Evolutionary conservation across 1,140 invertebrate genomes (phyloP), one percentile per base, ranked within the genome.

Genomic region (Holotrichia oblita): DNA sequence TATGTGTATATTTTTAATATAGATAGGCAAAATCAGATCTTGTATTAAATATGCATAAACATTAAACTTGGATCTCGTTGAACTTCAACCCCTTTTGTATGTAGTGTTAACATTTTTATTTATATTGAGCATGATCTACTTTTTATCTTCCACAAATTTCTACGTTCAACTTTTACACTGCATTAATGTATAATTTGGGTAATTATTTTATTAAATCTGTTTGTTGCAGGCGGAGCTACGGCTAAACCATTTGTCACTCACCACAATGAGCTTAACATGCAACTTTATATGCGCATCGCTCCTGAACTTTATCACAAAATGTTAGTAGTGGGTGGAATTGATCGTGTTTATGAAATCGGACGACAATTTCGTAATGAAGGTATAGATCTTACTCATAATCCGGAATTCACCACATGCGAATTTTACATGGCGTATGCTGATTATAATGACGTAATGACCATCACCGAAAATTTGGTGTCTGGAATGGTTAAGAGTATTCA

Each of bases 381-480:
- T 76, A 99, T 99, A 83, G 98, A 99, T 88, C 86, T 99, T 81
- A 99, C 98, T 0, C 98, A 99, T 85, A 99, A 99, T 88, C 98
- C 98, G 0, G 98, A 99, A 88, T 99, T 99, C 85, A 99, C 98
- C 3, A 98, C 97, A 12, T 99, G 97, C 87, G 98, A 99, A 90
- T 99, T 99, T 88, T 99, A 99, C 88, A 99, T 99, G 97, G 98
- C 98, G 0, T 99, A 99, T 89, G 98, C 98, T 22, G 98, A 99
- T 89, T 99, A 99, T 84, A 93, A 98, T 87, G 98, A 99, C 89
- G 83, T 99, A 2, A 99, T 99, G 88, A 87, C 90, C 41, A 93
- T 99, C 6, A 99, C 98, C 2, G 98, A 99, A 88, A 90, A 92
- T 73, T 89, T 99, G 88, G 48, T 99, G 7, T 97, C 98, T 61